Evolutionary conservation across 1,140 invertebrate species (phyloP).

Genomic region (Lasioglossum albipes): DNA sequence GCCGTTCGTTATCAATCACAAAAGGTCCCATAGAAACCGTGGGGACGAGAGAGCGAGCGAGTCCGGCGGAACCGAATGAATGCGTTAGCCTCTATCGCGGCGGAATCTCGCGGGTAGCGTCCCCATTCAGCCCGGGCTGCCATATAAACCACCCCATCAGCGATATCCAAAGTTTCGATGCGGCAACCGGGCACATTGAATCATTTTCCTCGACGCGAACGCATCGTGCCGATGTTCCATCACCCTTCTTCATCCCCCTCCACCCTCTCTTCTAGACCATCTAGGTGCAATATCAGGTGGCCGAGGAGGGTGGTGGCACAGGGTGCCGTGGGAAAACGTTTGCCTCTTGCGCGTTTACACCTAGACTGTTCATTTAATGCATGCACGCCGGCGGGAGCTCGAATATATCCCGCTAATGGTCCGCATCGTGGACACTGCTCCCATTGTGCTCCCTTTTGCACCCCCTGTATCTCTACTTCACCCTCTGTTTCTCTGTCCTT

Average conservation of each 20-base stretch:
- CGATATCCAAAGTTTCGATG: constrained; percentile 41
- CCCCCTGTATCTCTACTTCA: not conserved
- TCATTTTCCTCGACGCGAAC: constrained; percentile 18
- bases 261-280: too few species aligned
- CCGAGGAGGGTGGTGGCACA: too few species aligned
- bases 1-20: constrained; percentile 34
- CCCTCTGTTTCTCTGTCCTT: not conserved
- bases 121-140: constrained; percentile 23
- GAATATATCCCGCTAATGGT: constrained; percentile 44
- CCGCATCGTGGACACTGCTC: constrained; percentile 32
- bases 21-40: constrained; percentile 30
- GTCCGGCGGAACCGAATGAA: constrained; percentile 20
- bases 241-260: too few species aligned
- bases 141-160: constrained; percentile 8
- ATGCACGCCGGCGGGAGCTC: not conserved
- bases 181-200: constrained; percentile 3
- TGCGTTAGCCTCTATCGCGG: constrained; percentile 20
- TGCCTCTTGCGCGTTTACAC: constrained; percentile 41
- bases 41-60: not conserved
- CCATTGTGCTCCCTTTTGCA: constrained; percentile 29
- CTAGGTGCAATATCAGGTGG: constrained; percentile 7
- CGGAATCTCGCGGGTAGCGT: constrained; percentile 18
- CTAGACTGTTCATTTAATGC: constrained; percentile 40
- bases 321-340: constrained; percentile 35
- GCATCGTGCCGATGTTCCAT: too few species aligned